Percentiles rank a stretch among this genome's conserved stretches.
Conservation (phyloP, 2,797 vertebrate species). For the Neoniphon sammara region DNA sequence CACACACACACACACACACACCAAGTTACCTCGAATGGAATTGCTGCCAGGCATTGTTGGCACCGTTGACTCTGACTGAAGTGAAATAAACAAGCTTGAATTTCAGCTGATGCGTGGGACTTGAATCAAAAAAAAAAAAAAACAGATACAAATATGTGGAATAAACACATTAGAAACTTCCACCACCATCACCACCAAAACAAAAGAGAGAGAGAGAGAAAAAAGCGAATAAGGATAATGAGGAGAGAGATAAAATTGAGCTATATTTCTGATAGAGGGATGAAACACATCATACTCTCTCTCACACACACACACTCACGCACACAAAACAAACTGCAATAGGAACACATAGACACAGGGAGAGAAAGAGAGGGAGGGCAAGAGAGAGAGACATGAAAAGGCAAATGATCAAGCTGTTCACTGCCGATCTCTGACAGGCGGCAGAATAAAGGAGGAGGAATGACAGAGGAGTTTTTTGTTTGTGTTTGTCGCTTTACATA, state of each 20-base stretch:
- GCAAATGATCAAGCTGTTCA: conserved; percentile 63
- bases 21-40: conserved; percentile 9
- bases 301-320: conserved; percentile 4
- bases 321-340: conserved; percentile 21
- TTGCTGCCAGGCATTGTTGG: not conserved
- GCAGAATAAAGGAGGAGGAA: conserved; percentile 45
- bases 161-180: conserved; percentile 50
- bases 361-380: conserved; percentile 28
- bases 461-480: conserved; percentile 47
- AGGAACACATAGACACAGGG: conserved; percentile 53
- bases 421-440: conserved; percentile 64
- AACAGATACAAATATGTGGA: conserved; percentile 34
- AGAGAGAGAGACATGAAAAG: conserved; percentile 45
- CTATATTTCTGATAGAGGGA: conserved; percentile 49
- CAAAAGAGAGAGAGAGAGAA: conserved; percentile 47
- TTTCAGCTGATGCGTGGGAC: conserved; percentile 20
- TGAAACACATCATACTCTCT: conserved; percentile 50
- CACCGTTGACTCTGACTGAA: not conserved
- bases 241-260: conserved; percentile 49
- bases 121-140: conserved; percentile 30
- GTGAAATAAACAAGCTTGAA: conserved; percentile 43
- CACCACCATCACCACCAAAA: conserved; percentile 32
- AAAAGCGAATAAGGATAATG: conserved; percentile 58
- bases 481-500: conserved; percentile 58
- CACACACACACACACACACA: conserved; percentile 7